These are phyloP conservation scores for Caprella mutica DNA, from an alignment of 2,888 invertebrate genomes.

Conservation along the genomic window DNA sequence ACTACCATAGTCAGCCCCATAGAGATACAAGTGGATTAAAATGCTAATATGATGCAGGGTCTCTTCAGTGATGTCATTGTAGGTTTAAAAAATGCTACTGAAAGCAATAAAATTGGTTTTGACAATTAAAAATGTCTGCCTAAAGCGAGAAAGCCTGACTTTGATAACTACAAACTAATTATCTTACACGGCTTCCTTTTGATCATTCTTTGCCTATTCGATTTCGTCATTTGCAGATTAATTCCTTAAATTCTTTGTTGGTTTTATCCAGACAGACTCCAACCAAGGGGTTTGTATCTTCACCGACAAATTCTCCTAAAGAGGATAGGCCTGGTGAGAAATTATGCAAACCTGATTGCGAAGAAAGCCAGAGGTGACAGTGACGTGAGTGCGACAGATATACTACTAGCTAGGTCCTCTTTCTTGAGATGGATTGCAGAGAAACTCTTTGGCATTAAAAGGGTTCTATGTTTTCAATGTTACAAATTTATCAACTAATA, in stretches of 20 bases:
- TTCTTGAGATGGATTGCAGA: slow-evolving; percentile 3
- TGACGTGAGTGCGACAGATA: slow-evolving; percentile 1
- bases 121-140: slow-evolving; percentile 4
- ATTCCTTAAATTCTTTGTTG: neutral
- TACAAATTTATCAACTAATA: slow-evolving; percentile 7
- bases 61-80: neutral
- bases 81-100: slow-evolving; percentile 6
- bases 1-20: neutral
- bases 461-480: slow-evolving; percentile 9
- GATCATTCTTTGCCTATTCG: neutral
- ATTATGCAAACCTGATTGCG: neutral
- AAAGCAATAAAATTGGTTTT: slow-evolving; percentile 9
- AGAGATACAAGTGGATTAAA: neutral
- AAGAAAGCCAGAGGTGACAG: slow-evolving; percentile 3
- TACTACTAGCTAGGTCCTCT: neutral
- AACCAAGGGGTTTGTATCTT: neutral
- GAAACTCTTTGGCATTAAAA: slow-evolving; percentile 5
- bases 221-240: neutral
- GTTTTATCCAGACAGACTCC: neutral
- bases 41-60: neutral
- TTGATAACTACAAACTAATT: neutral
- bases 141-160: neutral
- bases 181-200: neutral
- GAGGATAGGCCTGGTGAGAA: slow-evolving; percentile 4
- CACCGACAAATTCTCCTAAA: neutral